Percentiles rank a stretch among this genome's conserved stretches.
phyloP scores from a whole-genome alignment of 1,140 invertebrate species.

The Ceratoteleas bidentatus region DNA sequence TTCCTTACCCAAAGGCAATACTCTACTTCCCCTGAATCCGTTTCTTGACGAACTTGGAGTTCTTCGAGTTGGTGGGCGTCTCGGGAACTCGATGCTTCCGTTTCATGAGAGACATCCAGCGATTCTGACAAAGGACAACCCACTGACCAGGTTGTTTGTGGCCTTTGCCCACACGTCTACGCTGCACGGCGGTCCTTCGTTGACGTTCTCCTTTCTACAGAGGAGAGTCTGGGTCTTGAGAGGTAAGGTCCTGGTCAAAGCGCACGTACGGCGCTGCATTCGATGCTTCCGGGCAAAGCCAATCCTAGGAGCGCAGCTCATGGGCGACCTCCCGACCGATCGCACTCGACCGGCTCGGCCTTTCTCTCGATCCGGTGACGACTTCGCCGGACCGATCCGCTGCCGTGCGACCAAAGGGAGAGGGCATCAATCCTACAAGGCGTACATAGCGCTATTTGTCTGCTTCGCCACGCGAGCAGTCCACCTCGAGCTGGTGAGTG shows the following conservation, averaged over 20 bases:
- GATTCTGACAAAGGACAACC: neutral
- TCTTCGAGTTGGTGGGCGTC: neutral
- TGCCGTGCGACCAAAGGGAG: neutral
- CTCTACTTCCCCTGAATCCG: neutral
- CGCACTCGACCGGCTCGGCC: neutral
- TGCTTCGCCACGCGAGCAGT: neutral
- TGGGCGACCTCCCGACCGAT: neutral
- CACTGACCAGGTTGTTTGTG: neutral
- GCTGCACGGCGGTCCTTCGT: neutral
- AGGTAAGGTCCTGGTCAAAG: neutral
- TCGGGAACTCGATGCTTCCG: neutral
- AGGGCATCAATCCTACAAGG: neutral
- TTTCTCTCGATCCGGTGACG: neutral
- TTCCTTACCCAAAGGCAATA: too few species aligned
- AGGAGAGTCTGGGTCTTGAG: neutral
- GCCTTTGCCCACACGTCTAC: neutral
- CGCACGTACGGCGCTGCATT: neutral
- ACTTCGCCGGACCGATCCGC: neutral
- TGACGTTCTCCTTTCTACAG: neutral
- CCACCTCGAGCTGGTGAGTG: neutral
- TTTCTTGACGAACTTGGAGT: neutral
- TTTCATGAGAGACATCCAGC: constrained; percentile 1
- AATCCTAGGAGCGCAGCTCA: neutral
- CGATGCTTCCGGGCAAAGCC: neutral
- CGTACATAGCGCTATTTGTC: neutral